Percentiles rank a stretch among this genome's conserved stretches.
Evolutionary conservation across 2,113 vertebrate species (phyloP).

Genomic region (Psammodynastes pulverulentus): DNA sequence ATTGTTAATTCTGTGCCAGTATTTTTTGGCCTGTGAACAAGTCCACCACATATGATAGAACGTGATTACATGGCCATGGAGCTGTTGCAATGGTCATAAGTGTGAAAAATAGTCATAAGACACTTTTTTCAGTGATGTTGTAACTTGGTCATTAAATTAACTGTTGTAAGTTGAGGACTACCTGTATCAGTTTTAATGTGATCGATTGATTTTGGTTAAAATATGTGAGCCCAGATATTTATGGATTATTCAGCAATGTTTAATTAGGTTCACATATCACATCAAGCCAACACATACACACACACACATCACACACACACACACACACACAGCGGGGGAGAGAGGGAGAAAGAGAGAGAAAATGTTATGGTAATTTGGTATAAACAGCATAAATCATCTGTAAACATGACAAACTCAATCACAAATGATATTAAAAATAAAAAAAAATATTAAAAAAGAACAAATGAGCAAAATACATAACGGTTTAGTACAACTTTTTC

Average conservation of each 20-base stretch:
- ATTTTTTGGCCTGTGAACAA: too few relatives aligned
- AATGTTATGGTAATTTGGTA: not conserved
- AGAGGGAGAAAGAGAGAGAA: not conserved
- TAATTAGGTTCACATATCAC: not conserved
- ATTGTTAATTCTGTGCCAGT: too few relatives aligned
- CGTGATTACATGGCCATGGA: too few relatives aligned
- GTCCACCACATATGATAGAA: too few relatives aligned
- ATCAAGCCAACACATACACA: not conserved
- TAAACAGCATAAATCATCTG: not conserved
- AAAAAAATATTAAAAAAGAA: too few relatives aligned
- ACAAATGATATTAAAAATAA: too few relatives aligned
- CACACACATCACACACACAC: not conserved
- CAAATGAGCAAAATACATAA: not conserved
- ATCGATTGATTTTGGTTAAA: not conserved
- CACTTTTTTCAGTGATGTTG: not conserved
- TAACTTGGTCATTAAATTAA: not conserved
- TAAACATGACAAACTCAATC: not conserved
- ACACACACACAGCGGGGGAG: not conserved
- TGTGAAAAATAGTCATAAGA: not conserved
- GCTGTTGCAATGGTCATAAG: not conserved
- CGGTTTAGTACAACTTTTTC: not conserved
- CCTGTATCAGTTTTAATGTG: not conserved
- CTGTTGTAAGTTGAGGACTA: not conserved
- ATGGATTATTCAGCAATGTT: not conserved
- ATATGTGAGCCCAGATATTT: not conserved